A percentile compares a stretch with the other conserved stretches of the same genome.
Evolutionary conservation across 2,888 invertebrate species (phyloP).

Genomic region (Drosophila nr. perissopoda): DNA sequence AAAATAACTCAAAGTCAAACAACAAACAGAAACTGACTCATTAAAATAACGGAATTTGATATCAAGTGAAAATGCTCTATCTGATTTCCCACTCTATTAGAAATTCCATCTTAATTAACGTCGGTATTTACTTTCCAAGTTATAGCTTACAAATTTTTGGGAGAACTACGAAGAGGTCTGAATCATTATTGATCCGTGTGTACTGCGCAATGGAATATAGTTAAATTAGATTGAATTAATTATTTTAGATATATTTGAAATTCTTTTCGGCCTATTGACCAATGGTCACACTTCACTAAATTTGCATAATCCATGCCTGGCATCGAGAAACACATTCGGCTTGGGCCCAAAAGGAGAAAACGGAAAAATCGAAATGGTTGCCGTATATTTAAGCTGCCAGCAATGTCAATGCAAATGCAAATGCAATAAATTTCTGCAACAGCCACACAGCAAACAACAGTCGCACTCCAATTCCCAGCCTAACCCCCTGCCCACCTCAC

Average conservation of each 20-base stretch:
- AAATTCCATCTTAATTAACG: not conserved
- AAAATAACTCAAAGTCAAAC: not conserved
- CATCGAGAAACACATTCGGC: conserved; percentile 12
- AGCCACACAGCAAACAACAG: conserved; percentile 36
- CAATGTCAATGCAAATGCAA: conserved; percentile 67
- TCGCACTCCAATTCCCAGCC: conserved; percentile 8
- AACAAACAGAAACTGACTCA: not conserved
- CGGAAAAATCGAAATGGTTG: conserved; percentile 28
- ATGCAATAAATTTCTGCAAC: conserved; percentile 70
- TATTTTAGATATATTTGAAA: conserved; percentile 3
- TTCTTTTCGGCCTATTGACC: not conserved
- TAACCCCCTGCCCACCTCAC: not conserved
- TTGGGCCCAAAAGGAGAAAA: not conserved
- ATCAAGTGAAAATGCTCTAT: not conserved
- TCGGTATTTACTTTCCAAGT: not conserved
- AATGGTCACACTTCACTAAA: conserved; percentile 15
- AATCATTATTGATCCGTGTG: not conserved
- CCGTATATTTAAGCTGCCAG: conserved; percentile 69
- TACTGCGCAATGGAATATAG: not conserved
- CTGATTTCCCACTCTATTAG: not conserved
- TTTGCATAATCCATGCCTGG: conserved; percentile 37
- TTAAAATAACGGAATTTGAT: not conserved
- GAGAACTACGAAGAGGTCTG: not conserved
- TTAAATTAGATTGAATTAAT: not conserved
- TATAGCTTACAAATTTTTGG: not conserved